Evolutionary conservation across 1,140 invertebrate species (phyloP).

Genomic region (Drosophila cardini): DNA sequence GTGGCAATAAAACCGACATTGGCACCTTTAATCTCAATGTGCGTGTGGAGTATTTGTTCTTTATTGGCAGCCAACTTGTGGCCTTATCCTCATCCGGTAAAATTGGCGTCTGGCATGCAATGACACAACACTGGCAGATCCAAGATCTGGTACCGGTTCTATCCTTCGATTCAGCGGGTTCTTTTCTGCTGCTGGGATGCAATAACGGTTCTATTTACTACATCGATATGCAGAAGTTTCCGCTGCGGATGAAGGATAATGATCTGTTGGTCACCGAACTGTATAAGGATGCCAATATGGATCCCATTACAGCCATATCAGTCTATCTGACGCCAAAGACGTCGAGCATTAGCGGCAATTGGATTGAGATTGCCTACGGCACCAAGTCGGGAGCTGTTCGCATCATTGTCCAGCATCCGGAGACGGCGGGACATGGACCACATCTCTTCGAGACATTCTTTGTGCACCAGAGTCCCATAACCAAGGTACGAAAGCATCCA

Average conservation of each 20-base stretch:
- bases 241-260: constrained; percentile 99
- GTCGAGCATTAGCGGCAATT: constrained; percentile 98
- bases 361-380: constrained; percentile 99
- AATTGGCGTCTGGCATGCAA: constrained; percentile 99
- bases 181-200: constrained; percentile 96
- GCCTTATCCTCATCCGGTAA: constrained; percentile 97
- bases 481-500: constrained; percentile 88
- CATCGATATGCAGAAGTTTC: constrained; percentile 99
- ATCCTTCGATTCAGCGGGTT: constrained; percentile 98
- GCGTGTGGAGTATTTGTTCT: constrained; percentile 97
- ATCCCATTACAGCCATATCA: constrained; percentile 99
- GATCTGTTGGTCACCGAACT: constrained; percentile 98
- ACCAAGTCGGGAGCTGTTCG: constrained; percentile 97
- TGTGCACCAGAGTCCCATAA: constrained; percentile 97
- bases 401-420: constrained; percentile 99
- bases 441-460: constrained; percentile 99
- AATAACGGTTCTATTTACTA: constrained; percentile 99
- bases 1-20: constrained; percentile 91
- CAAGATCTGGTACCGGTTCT: constrained; percentile 97
- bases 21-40: constrained; percentile 97
- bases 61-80: constrained; percentile 98
- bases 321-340: constrained; percentile 98
- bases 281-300: constrained; percentile 96
- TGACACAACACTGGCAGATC: constrained; percentile 99
- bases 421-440: constrained; percentile 98